Base-by-base conservation (phyloP, 2,888 invertebrate species). In the Fragum fragum region DNA sequence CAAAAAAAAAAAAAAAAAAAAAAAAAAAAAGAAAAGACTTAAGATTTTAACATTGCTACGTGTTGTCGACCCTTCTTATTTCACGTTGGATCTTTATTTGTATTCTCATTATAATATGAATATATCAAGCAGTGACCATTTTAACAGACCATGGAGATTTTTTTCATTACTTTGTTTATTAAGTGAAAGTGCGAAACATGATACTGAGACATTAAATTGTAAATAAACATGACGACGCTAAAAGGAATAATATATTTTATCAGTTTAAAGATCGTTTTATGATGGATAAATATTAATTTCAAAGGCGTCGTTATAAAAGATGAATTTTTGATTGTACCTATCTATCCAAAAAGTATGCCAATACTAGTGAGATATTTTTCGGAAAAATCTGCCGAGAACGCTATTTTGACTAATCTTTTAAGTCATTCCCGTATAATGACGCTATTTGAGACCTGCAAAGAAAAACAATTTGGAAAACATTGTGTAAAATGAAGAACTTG, bases 181-280 rank as follows among this genome's bases (percentile, higher is more conserved):
- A 29, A 32, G 61, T 32, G 32, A 61, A 61, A 61, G 61, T 61
- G 61, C 16, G 61, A 61, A 61, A 61, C 32, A 3, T 61, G 61
- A 61, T 61, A 29, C 32, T 18, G 26, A 16, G 18, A n/a, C 32
- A 61, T 61, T 32, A 61, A 61, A 61, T 61, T 61, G 32, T 32
- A 61, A 61, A 61, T 61, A 26, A 61, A 57, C 57, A 28, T 57
- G 57, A 28, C 23, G 26, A 57, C n/a, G 57, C n/a, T 57, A 21
- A 57, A 57, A 57, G 26, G 57, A n/a, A 47, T 9, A 47, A 9
- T 9, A 3, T 3, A 14, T 47, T 47, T 47, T 47, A 47, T 47
- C 47, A 47, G 47, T 47, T 47, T 47, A n/a, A n/a, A 47, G n/a
- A 47, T 47, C 47, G 47, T 16, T 16, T 9, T 47, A 5, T 47